Conservation (phyloP, 2,888 invertebrate species). For the Lamellibrachia columna region DNA sequence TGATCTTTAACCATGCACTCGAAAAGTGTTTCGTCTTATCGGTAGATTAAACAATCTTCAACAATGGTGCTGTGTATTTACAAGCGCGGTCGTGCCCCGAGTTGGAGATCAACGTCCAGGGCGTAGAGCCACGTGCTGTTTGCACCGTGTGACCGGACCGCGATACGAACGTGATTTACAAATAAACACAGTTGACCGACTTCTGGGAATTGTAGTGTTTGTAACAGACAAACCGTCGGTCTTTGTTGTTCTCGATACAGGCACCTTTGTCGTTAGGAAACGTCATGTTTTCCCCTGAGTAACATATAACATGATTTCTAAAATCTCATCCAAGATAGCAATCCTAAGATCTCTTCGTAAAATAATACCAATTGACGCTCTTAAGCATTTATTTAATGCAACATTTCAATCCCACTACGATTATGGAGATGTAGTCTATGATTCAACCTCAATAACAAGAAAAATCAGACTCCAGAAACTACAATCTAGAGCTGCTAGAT, state of each 20-base stretch:
- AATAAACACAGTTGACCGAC: not conserved
- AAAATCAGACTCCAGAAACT: no score
- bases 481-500: no score
- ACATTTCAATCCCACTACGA: no score
- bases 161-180: not conserved
- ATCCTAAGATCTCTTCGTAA: no score
- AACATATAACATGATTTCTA: no score
- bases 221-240: not conserved
- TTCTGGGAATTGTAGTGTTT: not conserved
- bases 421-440: no score
- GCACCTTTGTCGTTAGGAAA: not conserved
- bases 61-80: not conserved
- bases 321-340: no score
- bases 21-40: not conserved
- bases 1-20: not conserved
- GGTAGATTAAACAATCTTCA: conserved; percentile 12
- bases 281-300: no score
- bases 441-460: no score
- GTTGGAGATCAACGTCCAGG: not conserved
- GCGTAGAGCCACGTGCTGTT: not conserved
- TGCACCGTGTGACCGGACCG: not conserved
- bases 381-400: no score
- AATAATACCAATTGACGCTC: no score
- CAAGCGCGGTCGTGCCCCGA: not conserved
- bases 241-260: not conserved